Evolutionary conservation across 2,888 invertebrate species (phyloP).

Genomic region (Lithophane ornitopus): DNA sequence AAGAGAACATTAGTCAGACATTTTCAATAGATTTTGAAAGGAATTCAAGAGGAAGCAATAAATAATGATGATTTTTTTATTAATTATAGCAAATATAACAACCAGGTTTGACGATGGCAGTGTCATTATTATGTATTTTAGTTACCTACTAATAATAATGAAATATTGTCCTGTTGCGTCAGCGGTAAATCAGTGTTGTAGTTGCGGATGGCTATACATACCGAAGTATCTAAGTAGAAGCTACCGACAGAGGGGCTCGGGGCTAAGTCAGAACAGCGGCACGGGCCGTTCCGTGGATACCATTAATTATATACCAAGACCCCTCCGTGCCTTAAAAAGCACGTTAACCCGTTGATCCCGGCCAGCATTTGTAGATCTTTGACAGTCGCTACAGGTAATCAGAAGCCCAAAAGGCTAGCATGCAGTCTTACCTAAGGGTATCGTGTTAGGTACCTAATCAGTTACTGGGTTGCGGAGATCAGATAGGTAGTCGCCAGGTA

Average conservation of each 20-base stretch:
- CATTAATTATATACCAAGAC: neutral
- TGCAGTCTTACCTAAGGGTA: neutral
- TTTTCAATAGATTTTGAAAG: neutral
- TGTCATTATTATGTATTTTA: neutral
- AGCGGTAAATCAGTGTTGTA: neutral
- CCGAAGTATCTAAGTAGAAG: neutral
- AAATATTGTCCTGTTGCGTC: conserved; percentile 15
- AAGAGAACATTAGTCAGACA: neutral
- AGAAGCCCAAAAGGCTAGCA: neutral
- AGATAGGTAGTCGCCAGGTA: neutral
- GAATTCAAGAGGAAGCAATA: neutral
- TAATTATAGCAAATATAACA: neutral
- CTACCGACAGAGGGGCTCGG: neutral
- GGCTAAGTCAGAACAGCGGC: neutral
- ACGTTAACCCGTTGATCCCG: neutral
- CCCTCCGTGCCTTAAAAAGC: neutral
- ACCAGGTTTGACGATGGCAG: neutral
- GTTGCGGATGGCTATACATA: neutral
- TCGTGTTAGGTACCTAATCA: neutral
- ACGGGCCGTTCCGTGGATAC: neutral
- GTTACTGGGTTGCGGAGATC: neutral
- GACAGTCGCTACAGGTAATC: neutral
- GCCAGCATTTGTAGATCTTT: neutral
- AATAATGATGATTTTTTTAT: neutral
- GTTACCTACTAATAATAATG: neutral